Percentiles rank a stretch among this genome's conserved stretches.
Conservation (phyloP, 2,113 vertebrate genomes). For the Apistogramma diplotaenia region DNA sequence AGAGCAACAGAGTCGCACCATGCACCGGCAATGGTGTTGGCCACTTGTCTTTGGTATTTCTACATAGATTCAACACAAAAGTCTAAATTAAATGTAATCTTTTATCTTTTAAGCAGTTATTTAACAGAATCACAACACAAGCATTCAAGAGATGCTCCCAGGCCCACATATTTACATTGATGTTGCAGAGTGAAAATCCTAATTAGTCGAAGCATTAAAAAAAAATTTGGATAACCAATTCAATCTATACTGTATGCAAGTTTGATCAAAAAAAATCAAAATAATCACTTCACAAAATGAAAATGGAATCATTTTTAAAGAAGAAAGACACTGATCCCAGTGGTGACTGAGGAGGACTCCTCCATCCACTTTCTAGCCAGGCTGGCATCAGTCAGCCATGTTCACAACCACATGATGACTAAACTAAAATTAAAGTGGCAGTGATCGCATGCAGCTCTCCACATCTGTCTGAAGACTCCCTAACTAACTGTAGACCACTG, state of each 20-base stretch:
- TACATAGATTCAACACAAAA: background rate
- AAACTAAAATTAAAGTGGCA: conserved; percentile 57
- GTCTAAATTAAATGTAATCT: background rate
- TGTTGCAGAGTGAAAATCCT: background rate
- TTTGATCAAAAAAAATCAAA: background rate
- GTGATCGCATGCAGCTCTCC: conserved; percentile 54
- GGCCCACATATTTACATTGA: background rate
- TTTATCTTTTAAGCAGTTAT: background rate
- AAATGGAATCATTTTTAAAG: background rate
- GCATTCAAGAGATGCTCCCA: conserved; percentile 3
- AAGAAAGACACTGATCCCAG: background rate
- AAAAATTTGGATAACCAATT: too few species aligned
- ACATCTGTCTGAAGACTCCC: conserved; percentile 59
- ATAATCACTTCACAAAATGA: background rate
- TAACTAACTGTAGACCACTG: conserved; percentile 53
- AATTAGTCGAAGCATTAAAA: too few species aligned
- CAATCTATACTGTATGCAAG: background rate
- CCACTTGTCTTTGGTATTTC: background rate
- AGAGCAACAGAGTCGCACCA: too few species aligned
- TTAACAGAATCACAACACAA: conserved; percentile 6
- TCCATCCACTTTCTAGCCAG: background rate
- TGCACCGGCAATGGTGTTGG: too few species aligned
- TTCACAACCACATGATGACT: conserved; percentile 48
- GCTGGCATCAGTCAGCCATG: conserved; percentile 31
- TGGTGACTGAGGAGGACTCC: background rate